Evolutionary conservation across 2,888 invertebrate genomes (phyloP).

Genomic region (Drosophila gaucha): DNA sequence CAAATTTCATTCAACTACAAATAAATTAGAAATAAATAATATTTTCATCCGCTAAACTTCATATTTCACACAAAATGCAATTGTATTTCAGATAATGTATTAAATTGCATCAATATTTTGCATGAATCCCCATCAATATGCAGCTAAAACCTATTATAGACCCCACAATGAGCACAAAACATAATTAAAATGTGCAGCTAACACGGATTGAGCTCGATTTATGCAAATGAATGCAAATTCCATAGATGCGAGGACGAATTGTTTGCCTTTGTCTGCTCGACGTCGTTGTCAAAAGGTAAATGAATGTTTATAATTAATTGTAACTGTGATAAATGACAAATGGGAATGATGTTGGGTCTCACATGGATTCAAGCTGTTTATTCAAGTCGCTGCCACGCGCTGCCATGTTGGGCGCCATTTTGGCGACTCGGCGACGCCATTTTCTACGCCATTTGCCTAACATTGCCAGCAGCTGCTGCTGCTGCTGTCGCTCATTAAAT

Average conservation of each 20-base stretch:
- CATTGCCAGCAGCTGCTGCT: conserved; percentile 36
- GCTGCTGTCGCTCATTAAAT: conserved; percentile 62
- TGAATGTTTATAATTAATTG: conserved; percentile 21
- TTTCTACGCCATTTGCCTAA: conserved; percentile 66
- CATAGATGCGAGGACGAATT: not conserved
- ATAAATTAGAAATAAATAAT: not conserved
- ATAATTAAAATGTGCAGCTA: conserved; percentile 8
- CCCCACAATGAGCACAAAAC: not conserved
- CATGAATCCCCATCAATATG: not conserved
- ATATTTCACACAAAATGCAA: not conserved
- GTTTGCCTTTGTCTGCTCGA: not conserved
- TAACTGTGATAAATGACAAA: conserved; percentile 1
- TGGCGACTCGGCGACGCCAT: conserved; percentile 63
- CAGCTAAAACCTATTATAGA: not conserved
- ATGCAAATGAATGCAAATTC: conserved; percentile 17
- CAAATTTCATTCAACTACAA: not conserved
- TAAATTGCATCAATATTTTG: not conserved
- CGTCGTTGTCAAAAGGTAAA: conserved; percentile 5
- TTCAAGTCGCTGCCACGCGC: not conserved
- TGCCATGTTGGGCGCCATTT: conserved; percentile 43
- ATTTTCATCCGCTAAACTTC: not conserved
- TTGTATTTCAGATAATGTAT: not conserved
- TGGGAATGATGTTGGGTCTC: not conserved
- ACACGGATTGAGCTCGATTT: conserved; percentile 2
- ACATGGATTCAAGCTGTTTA: not conserved